These are phyloP conservation scores for Pseudococcus longispinus DNA, from an alignment of 2,888 invertebrate genomes.

Conservation along the genomic window DNA sequence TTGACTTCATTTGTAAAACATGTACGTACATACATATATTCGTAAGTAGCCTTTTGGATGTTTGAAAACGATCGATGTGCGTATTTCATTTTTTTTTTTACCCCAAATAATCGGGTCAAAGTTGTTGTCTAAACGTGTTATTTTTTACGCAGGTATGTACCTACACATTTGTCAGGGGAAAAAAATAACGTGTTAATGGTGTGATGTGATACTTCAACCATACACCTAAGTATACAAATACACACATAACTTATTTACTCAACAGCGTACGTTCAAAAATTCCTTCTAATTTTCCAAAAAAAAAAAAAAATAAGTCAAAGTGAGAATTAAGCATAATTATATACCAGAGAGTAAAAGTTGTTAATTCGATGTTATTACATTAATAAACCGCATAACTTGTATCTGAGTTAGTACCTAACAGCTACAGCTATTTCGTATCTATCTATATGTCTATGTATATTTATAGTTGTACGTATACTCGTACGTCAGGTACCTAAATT, in stretches of 20 bases:
- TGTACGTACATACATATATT: not conserved
- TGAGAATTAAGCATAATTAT: not conserved
- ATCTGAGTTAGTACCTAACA: not conserved
- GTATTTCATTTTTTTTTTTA: not conserved
- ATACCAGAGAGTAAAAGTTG: not conserved
- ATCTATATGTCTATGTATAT: not conserved
- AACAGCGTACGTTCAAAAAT: not conserved
- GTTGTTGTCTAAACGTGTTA: not conserved
- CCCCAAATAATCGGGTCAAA: not conserved
- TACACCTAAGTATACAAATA: not conserved
- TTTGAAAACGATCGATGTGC: not conserved
- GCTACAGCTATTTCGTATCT: not conserved
- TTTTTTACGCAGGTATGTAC: not conserved
- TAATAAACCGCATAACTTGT: too few species aligned
- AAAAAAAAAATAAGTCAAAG: not conserved
- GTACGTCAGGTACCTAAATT: not conserved
- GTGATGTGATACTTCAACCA: too few species aligned
- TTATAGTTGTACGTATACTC: not conserved
- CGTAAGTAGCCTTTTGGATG: not conserved
- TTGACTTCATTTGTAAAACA: not conserved
- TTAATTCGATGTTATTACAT: not conserved
- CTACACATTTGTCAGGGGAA: not conserved
- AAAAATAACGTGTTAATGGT: too few species aligned
- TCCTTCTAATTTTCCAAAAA: not conserved
- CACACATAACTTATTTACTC: not conserved